These are phyloP conservation scores for Aphidoletes aphidimyza DNA, from an alignment of 2,888 invertebrate species.

Conservation along the genomic window DNA sequence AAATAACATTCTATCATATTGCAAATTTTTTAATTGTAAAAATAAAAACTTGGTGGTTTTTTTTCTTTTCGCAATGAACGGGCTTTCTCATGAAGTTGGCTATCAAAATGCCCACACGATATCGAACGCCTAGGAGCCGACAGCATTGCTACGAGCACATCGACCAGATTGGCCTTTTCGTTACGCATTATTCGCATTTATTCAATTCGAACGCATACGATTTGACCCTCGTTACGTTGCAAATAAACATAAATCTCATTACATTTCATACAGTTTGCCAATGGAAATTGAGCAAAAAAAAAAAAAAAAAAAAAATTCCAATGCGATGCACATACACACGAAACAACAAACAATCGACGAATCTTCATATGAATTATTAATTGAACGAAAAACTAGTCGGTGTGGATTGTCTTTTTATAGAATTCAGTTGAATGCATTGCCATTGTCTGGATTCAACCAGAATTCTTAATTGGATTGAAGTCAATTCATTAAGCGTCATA, in stretches of 20 bases:
- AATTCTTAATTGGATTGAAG: background rate
- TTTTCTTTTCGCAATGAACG: no score
- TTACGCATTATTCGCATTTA: background rate
- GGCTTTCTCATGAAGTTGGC: no score
- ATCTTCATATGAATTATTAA: background rate
- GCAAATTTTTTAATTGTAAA: background rate
- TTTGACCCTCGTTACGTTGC: background rate
- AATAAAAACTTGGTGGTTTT: no score
- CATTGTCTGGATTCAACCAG: background rate
- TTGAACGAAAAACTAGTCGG: background rate
- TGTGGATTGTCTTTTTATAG: no score
- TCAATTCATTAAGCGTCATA: background rate
- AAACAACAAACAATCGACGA: background rate
- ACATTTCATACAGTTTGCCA: background rate
- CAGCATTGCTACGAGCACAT: background rate
- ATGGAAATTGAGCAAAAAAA: no score
- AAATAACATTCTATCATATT: constrained; percentile 15
- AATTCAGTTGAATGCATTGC: no score
- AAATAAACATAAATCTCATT: background rate
- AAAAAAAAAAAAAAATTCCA: no score
- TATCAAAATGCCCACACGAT: background rate
- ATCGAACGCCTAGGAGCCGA: background rate
- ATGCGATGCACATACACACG: background rate
- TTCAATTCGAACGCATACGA: constrained; percentile 11
- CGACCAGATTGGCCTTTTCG: background rate